Evolutionary conservation across 2,797 vertebrate species (phyloP), one percentile per base, ranked within the genome.

Genomic region (Sparidentex hasta): DNA sequence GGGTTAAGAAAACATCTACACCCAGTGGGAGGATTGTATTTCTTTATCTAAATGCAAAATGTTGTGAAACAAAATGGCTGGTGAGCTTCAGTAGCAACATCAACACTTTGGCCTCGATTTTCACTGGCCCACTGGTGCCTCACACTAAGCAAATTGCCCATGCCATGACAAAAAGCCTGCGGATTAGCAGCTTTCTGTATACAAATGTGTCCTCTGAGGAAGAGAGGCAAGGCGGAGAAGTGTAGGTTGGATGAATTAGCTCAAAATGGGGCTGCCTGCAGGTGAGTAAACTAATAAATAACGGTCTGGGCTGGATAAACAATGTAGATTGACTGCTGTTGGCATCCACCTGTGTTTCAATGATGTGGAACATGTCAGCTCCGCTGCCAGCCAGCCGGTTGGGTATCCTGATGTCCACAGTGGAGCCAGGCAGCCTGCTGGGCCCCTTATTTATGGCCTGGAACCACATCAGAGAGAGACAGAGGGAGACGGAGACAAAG

Each of bases 371-470:
- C 94, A 99, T 97, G 93, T 99, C 97, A 0, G 97, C 96, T 69
- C 98, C 98, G 47, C 83, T 97, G 58, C 96, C 90, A 84, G 95
- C 94, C 77, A 99, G 95, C 8, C 96, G 96, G 90, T 96, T 98
- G 46, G 98, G 98, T 91, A 99, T 96, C 52, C 96, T 96, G 90
- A 99, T 95, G 90, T 96, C 96, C 89, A 99, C 94, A 5, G 91
- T 96, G 57, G 98, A 97, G 75, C 96, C 96, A 27, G 98, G 98
- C 14, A 99, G 95, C 78, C 96, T 95, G 94, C 98, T 99, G 68
- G 98, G 98, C 38, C 98, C 98, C 68, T 96, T 96, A 93, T 99
- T 99, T 89, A 99, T 98, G 86, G 98, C 96, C 98, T 99, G 81
- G 73, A 93, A 81, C 41, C 81, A 86, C 58, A 92, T 71, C 51